Conservation (phyloP, 2,797 vertebrate genomes). For the Micromesistius poutassou region DNA sequence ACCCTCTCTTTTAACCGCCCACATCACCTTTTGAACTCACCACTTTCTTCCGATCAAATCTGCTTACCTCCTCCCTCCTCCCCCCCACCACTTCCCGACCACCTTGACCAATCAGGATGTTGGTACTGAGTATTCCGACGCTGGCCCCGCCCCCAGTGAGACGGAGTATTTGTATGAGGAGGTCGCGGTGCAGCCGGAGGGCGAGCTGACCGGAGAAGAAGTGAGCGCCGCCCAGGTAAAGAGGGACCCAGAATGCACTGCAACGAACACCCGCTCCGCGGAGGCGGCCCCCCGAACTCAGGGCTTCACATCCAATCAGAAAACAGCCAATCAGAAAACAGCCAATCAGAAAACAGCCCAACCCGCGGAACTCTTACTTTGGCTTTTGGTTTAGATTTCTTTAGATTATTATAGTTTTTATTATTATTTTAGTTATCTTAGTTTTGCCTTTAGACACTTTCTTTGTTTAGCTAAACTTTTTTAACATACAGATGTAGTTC, state of each 20-base stretch:
- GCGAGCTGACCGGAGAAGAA: constrained; percentile 74
- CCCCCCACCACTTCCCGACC: constrained; percentile 65
- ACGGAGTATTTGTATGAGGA: constrained; percentile 80
- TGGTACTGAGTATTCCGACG: constrained; percentile 75
- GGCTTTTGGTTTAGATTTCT: not conserved
- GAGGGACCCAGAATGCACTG: constrained; percentile 36
- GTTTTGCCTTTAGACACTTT: not conserved
- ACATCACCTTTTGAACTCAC: constrained; percentile 71
- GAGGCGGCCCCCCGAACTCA: too few relatives aligned
- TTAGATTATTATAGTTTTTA: not conserved
- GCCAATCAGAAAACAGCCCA: too few relatives aligned
- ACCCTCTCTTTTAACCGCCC: constrained; percentile 65
- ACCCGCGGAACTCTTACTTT: not conserved
- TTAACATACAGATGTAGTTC: not conserved
- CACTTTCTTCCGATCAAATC: constrained; percentile 70
- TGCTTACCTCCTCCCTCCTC: constrained; percentile 71
- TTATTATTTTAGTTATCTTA: not conserved
- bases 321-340: too few relatives aligned
- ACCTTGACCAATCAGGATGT: constrained; percentile 77
- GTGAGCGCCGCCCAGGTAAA: constrained; percentile 71
- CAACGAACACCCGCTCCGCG: not conserved
- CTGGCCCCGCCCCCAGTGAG: constrained; percentile 78
- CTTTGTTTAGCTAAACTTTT: not conserved
- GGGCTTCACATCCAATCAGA: too few relatives aligned
- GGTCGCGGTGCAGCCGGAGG: constrained; percentile 65